These are phyloP conservation scores for Corythoichthys haematopterus DNA, from an alignment of 2,113 vertebrate genomes.

Conservation along the genomic window DNA sequence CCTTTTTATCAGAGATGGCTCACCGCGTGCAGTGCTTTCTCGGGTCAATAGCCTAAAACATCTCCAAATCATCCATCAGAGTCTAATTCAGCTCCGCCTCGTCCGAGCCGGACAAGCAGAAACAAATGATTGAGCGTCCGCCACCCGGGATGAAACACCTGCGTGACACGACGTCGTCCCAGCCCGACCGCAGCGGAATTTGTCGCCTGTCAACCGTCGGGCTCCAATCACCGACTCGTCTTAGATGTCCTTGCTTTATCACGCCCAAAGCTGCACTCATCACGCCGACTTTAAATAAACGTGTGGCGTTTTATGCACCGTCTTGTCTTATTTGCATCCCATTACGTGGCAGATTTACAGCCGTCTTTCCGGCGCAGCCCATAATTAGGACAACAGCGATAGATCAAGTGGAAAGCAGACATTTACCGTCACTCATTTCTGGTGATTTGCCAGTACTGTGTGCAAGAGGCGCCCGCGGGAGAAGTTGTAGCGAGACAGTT, in stretches of 20 bases:
- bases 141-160: conserved; percentile 39
- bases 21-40: conserved; percentile 29
- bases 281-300: conserved; percentile 9
- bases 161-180: conserved; percentile 24
- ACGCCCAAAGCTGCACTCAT: conserved; percentile 1
- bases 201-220: not conserved
- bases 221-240: conserved; percentile 21
- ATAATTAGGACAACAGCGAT: not conserved
- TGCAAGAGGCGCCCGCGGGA: conserved; percentile 2
- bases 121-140: conserved; percentile 58
- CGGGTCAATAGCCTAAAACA: conserved; percentile 53
- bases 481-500: conserved; percentile 2
- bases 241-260: conserved; percentile 1
- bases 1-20: conserved; percentile 41
- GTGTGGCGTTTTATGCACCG: not conserved
- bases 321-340: conserved; percentile 11
- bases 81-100: conserved; percentile 37
- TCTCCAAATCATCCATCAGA: conserved; percentile 54
- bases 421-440: conserved; percentile 17
- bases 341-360: conserved; percentile 1
- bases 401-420: conserved; percentile 11
- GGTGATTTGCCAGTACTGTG: conserved; percentile 5
- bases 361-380: not conserved
- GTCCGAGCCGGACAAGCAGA: conserved; percentile 28
- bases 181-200: not conserved